Conservation (phyloP, 2,113 vertebrate genomes). For the Lathamus discolor region DNA sequence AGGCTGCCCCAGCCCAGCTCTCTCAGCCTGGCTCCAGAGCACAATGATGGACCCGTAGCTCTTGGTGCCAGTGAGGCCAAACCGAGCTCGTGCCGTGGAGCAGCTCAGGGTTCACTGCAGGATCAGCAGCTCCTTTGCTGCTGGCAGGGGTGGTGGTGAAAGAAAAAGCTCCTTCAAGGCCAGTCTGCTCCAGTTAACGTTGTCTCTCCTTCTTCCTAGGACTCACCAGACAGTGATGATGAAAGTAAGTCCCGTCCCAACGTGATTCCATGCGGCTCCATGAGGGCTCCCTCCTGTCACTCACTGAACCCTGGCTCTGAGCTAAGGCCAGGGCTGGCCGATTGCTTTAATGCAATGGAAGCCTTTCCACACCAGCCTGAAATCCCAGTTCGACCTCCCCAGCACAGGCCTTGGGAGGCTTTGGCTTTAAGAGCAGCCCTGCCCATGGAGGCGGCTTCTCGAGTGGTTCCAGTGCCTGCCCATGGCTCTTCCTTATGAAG, state of each 20-base stretch:
- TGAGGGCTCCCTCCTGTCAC: neutral
- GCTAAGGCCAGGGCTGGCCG: neutral
- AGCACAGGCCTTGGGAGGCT: neutral
- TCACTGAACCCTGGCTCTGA: neutral
- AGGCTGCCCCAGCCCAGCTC: neutral
- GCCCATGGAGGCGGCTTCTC: neutral
- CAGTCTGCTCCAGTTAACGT: neutral
- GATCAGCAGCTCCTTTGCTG: neutral
- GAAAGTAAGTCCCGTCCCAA: slow-evolving; percentile 82
- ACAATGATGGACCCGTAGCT: neutral
- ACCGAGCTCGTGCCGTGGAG: neutral
- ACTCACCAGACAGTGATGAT: slow-evolving; percentile 96
- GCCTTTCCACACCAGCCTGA: neutral
- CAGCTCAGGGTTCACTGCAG: neutral
- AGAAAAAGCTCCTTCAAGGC: rapidly evolving
- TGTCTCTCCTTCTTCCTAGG: slow-evolving; percentile 72
- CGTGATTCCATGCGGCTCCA: neutral
- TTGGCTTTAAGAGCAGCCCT: neutral
- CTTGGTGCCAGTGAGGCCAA: neutral
- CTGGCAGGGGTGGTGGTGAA: neutral
- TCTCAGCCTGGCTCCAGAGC: neutral
- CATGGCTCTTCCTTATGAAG: rapidly evolving
- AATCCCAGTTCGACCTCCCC: neutral
- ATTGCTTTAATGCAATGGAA: neutral
- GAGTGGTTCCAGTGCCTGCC: rapidly evolving